A percentile compares a stretch with the other conserved stretches of the same genome.
phyloP scores from a whole-genome alignment of 2,113 vertebrate species.

The Rousettus leschenaultii region DNA sequence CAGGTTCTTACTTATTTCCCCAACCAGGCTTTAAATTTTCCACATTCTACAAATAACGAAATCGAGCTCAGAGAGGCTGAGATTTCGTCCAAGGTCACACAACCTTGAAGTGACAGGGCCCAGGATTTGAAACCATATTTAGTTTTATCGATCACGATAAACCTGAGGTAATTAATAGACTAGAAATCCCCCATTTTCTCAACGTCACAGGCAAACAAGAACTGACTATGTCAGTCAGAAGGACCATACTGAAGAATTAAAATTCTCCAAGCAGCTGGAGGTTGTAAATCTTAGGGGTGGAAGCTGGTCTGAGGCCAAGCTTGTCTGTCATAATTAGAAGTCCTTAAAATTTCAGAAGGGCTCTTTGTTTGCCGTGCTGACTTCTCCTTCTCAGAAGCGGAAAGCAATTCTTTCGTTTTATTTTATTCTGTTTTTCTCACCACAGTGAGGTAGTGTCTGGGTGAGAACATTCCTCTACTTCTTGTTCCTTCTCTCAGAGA shows the following conservation, averaged over 20 bases:
- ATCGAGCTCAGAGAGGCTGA: not conserved
- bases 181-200: not conserved
- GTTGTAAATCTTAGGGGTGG: constrained; percentile 48
- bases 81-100: not conserved
- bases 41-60: not conserved
- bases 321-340: constrained; percentile 41
- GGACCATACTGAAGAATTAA: not conserved
- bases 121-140: not conserved
- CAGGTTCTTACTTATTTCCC: not conserved
- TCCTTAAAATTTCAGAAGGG: constrained; percentile 39
- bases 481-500: not conserved
- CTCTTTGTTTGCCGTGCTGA: constrained; percentile 50
- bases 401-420: not conserved
- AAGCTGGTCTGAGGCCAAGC: not conserved
- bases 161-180: not conserved
- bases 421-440: not conserved
- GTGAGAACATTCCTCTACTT: not conserved
- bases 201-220: not conserved
- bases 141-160: not conserved
- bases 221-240: not conserved
- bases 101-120: not conserved
- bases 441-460: constrained; percentile 52
- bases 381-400: constrained; percentile 24
- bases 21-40: not conserved
- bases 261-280: constrained; percentile 54